These are phyloP conservation scores for Latheticus oryzae DNA, from an alignment of 2,888 invertebrate genomes.

Conservation along the genomic window DNA sequence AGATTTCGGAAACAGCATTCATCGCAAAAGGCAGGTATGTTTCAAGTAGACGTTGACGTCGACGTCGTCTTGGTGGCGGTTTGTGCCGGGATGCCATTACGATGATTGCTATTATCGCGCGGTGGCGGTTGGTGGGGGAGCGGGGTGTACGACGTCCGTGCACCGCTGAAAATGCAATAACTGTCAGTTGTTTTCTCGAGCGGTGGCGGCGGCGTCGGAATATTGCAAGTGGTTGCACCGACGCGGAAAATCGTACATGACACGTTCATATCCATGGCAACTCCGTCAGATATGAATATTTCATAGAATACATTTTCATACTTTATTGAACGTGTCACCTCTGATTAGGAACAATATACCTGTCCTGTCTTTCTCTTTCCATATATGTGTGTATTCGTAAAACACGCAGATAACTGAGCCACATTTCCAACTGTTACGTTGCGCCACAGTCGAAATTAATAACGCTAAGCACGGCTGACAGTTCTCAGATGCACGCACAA, in stretches of 20 bases:
- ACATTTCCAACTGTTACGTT: slow-evolving; percentile 45
- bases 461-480: slow-evolving; percentile 43
- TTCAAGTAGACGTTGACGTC: slow-evolving; percentile 28
- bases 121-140: slow-evolving; percentile 39
- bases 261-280: slow-evolving; percentile 65
- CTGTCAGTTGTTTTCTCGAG: slow-evolving; percentile 62
- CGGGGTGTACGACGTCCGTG: slow-evolving; percentile 45
- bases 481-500: neutral
- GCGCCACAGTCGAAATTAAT: slow-evolving; percentile 50
- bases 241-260: slow-evolving; percentile 65
- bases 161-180: slow-evolving; percentile 64
- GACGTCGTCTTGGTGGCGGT: slow-evolving; percentile 31
- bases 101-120: slow-evolving; percentile 56
- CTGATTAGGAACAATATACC: slow-evolving; percentile 67
- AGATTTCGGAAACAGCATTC: slow-evolving; percentile 32
- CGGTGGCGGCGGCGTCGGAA: slow-evolving; percentile 48
- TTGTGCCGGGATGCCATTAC: slow-evolving; percentile 52
- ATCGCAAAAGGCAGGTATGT: slow-evolving; percentile 21
- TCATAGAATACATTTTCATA: slow-evolving; percentile 68
- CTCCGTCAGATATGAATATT: slow-evolving; percentile 67
- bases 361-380: slow-evolving; percentile 55
- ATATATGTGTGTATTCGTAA: slow-evolving; percentile 49
- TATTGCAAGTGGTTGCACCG: slow-evolving; percentile 61
- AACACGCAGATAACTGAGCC: slow-evolving; percentile 53
- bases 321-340: slow-evolving; percentile 68